phyloP scores from a whole-genome alignment of 2,113 vertebrate genomes.

The Sapajus apella region DNA sequence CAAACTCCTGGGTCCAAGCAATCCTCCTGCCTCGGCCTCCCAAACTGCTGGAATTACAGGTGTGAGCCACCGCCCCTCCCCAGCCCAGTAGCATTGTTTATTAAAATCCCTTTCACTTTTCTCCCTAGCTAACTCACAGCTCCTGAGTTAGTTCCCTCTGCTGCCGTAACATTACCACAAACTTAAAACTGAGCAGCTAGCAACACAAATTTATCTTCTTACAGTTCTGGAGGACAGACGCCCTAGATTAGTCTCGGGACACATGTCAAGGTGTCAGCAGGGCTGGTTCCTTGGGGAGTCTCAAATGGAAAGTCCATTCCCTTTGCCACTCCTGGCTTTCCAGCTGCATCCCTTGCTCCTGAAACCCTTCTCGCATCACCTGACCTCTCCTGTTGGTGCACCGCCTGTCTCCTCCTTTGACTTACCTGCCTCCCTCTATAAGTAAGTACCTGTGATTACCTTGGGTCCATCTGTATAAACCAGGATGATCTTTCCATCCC shows the following conservation, averaged over 20 bases:
- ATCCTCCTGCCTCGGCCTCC: no score
- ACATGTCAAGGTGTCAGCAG: rapidly evolving
- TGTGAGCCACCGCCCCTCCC: no score
- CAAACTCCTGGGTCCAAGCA: no score
- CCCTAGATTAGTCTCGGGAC: neutral
- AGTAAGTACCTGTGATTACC: neutral
- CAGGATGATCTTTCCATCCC: neutral
- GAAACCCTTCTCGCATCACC: neutral
- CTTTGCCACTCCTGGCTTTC: neutral
- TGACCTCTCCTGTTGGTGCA: no score
- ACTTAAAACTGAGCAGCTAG: neutral
- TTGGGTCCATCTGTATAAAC: neutral
- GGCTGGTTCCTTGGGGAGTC: neutral
- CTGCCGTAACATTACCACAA: neutral
- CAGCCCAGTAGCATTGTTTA: neutral
- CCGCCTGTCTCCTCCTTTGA: neutral
- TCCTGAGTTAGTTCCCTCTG: neutral
- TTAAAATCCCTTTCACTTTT: neutral
- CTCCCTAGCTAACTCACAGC: no score
- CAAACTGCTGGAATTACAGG: no score
- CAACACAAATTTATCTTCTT: neutral
- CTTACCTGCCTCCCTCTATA: no score
- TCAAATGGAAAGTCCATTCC: neutral
- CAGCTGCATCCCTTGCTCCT: neutral
- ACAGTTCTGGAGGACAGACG: neutral